Percentiles rank a stretch among this genome's conserved stretches.
Evolutionary conservation across 2,113 vertebrate genomes (phyloP).

Genomic region (Athene cunicularia): DNA sequence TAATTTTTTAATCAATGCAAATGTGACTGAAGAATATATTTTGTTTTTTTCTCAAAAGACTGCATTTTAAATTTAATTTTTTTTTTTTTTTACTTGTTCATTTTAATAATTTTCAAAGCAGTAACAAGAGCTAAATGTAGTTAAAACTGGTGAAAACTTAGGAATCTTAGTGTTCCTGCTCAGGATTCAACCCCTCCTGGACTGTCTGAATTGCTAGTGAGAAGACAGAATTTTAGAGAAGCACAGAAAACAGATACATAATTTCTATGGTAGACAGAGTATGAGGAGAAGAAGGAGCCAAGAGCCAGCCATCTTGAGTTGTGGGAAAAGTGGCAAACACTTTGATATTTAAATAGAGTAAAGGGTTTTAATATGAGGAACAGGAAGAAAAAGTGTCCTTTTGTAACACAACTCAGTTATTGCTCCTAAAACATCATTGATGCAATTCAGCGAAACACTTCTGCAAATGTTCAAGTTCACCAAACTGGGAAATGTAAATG

Average conservation of each 20-base stretch:
- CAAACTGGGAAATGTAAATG: conserved; percentile 29
- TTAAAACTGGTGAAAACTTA: background rate
- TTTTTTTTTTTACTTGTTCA: background rate
- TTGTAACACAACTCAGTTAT: background rate
- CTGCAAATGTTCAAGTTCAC: background rate
- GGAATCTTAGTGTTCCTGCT: background rate
- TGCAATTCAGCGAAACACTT: background rate
- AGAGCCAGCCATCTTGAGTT: background rate
- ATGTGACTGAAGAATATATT: background rate
- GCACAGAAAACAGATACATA: background rate
- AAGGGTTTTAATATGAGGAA: background rate
- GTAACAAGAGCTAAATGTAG: background rate
- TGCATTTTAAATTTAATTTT: background rate
- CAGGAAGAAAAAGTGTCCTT: background rate
- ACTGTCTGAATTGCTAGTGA: background rate
- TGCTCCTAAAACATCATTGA: background rate
- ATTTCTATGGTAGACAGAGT: background rate
- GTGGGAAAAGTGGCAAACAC: background rate
- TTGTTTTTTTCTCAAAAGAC: background rate
- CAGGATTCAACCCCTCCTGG: background rate
- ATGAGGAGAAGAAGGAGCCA: background rate
- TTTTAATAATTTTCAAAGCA: background rate
- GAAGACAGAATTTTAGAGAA: background rate
- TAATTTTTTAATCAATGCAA: background rate
- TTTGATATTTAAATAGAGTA: background rate